These are phyloP conservation scores for Okamejei kenojei DNA, from an alignment of 2,797 vertebrate species.

Conservation along the genomic window DNA sequence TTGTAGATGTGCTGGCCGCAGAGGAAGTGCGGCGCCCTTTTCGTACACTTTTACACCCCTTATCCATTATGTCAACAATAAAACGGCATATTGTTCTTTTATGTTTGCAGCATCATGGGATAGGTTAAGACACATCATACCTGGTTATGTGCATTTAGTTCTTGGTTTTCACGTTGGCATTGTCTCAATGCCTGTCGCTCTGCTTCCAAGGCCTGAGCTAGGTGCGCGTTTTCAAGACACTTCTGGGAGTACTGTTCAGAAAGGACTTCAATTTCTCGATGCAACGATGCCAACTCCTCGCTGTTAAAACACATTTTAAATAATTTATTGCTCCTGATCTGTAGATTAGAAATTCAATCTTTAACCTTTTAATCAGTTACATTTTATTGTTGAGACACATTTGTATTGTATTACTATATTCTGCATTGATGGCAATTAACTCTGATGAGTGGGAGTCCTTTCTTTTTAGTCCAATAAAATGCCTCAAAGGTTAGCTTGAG, in stretches of 20 bases:
- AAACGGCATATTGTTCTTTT: not conserved
- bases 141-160: constrained; percentile 75
- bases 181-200: constrained; percentile 72
- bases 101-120: not conserved
- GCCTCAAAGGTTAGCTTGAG: not conserved
- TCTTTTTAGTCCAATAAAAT: not conserved
- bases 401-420: not conserved
- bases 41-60: not conserved
- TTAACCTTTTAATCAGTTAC: not conserved
- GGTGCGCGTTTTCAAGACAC: constrained; percentile 72
- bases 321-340: not conserved
- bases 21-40: no score
- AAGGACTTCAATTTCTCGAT: constrained; percentile 70
- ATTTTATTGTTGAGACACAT: not conserved
- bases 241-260: constrained; percentile 76
- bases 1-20: no score
- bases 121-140: constrained; percentile 44
- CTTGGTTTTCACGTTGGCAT: constrained; percentile 75
- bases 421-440: not conserved
- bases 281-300: constrained; percentile 70
- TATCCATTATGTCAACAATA: not conserved
- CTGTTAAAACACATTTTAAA: constrained; percentile 47
- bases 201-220: constrained; percentile 70
- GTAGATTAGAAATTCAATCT: not conserved
- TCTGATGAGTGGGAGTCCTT: not conserved